Evolutionary conservation across 2,888 invertebrate genomes (phyloP), one percentile per base, ranked within the genome.

Genomic region (Gibbula magus): DNA sequence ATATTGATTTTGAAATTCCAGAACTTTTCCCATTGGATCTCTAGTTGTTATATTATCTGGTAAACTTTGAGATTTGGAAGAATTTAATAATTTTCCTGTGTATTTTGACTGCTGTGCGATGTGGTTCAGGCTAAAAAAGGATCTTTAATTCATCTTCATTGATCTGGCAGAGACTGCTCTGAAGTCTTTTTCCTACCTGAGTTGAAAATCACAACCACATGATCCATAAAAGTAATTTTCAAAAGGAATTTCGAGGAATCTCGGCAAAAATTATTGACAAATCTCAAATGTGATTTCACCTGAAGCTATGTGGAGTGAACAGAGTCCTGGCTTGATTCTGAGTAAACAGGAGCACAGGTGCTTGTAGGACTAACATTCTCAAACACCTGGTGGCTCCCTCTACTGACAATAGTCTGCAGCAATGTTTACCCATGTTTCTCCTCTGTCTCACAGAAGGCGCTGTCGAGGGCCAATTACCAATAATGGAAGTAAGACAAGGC

Each of bases 321-420:
- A 70, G 35, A 70, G 35, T 39, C 39, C 18, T 20, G 20, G 70
- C 20, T 39, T 70, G 70, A 70, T 39, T 70, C 35, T 70, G 20
- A 20, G 39, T 70, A 70, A 70, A 70, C 70, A 70, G 3, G n/a
- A 10, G n/a, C 70, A 25, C 70, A 70, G 70, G 70, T 70, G 70
- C 32, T 35, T 18, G 39, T 39, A 10, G 20, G 39, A 18, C 29
- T 32, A 35, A n/a, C 70, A 70, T 70, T 70, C 70, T 39, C 70
- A 70, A 35, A 70, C 70, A 70, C 70, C 70, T 70, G 70, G 70
- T 61, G 61, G 61, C 61, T 61, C 61, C 61, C 16, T 61, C 61
- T 61, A 61, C 29, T 61, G 61, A 61, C 61, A 61, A 61, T 61
- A 61, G 61, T 32, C 20, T 39, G 29, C 35, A 32, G 35, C 70